Base-by-base conservation (phyloP, 2,888 invertebrate genomes). In the Phengaris alcon region DNA sequence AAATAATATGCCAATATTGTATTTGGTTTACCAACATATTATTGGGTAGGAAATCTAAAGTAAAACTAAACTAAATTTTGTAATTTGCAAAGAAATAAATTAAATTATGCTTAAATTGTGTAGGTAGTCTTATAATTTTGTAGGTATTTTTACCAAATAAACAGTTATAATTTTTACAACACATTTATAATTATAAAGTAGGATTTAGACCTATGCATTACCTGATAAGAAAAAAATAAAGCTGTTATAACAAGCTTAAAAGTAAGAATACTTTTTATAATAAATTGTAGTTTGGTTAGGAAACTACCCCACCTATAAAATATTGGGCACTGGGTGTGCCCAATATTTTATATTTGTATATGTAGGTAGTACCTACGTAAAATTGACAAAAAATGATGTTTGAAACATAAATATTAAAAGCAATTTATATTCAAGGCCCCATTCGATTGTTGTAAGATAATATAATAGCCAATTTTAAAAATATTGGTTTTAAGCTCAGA, bases 391-490 rank as follows among this genome's bases (percentile, higher is more conserved):
- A 52, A 72, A 72, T 44, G 44, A 46, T 68, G 46, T 68, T 46
- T 6, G 48, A 69, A 69, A 69, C 48, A 69, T 12, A 54, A 52
- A 72, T 52, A 52, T 51, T 72, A 22, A 51, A 72, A 52, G 35
- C 35, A 72, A 72, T 72, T 72, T 72, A 8, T 72, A 72, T 72
- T 72, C 72, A 72, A 72, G 72, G 72, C 35, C 72, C 7, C 51
- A 72, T 72, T 72, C 54, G 52, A 52, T 54, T 72, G 52, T 35
- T 52, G 22, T 51, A 22, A 70, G 48, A 12, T 22, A 52, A 48
- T 51, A 70, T 35, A 52, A 48, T 70, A 70, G 52, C 51, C 52
- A 10, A 52, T 72, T 54, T 22, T 35, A 72, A n/a, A 7, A n/a
- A 12, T 54, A 13, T 70, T 22, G 70, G 12, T 52, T 15, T 52